Conservation (phyloP, 2,113 vertebrate species). For the Podarcis muralis region DNA sequence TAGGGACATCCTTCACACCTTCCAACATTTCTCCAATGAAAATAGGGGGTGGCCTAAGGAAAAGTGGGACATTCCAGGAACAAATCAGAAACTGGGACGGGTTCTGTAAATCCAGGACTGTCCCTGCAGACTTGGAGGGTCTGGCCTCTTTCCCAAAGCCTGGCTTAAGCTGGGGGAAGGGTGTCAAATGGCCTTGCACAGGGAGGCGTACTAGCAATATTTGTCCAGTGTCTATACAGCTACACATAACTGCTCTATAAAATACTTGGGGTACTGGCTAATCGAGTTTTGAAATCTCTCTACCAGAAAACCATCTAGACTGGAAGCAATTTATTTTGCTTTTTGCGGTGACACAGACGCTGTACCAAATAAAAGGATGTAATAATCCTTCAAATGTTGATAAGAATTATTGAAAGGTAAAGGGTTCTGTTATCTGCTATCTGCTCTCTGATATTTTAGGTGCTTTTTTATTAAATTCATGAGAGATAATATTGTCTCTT, state of each 20-base stretch:
- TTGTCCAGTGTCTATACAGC: background rate
- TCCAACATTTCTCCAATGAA: too few species aligned
- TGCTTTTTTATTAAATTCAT: conserved; percentile 58
- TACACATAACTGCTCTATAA: background rate
- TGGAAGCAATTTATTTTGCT: conserved; percentile 33
- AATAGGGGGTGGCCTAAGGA: too few species aligned
- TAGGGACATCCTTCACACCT: too few species aligned
- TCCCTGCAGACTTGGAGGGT: too few species aligned
- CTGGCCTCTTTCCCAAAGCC: too few species aligned
- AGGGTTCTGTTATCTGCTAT: conserved; percentile 33
- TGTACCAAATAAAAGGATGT: conserved; percentile 38
- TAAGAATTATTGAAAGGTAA: conserved; percentile 64
- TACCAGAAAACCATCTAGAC: conserved; percentile 15
- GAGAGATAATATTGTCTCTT: conserved; percentile 41
- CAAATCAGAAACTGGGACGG: too few species aligned
- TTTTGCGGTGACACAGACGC: conserved; percentile 1
- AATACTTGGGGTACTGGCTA: background rate
- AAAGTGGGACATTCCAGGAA: too few species aligned
- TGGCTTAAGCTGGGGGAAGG: too few species aligned
- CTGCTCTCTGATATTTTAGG: conserved; percentile 42
- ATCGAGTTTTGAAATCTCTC: background rate
- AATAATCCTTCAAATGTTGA: conserved; percentile 60
- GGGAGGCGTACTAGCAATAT: too few species aligned
- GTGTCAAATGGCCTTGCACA: too few species aligned
- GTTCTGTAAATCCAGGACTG: too few species aligned